Base-by-base conservation (phyloP, 2,888 invertebrate species). In the Eilema depressum region DNA sequence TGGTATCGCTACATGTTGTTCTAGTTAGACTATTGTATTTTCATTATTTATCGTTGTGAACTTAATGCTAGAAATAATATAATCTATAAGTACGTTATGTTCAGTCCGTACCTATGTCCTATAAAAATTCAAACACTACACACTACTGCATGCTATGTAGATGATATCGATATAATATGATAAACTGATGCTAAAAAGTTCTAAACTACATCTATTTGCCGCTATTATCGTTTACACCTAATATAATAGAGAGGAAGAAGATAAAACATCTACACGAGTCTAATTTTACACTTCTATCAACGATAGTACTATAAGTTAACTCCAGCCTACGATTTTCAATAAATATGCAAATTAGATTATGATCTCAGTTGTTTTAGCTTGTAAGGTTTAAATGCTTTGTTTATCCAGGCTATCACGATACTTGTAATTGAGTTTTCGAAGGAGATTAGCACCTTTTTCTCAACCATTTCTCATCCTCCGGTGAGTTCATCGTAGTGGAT, bases 101-200 rank as follows among this genome's bases (percentile, higher is more conserved):
- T 86, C 90, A 90, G 89, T 86, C 86, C 76, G 63, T 81, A 76
- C 87, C 90, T 91, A 92, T 86, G 79, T 74, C 80, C 91, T 93
- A 93, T 86, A 80, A 82, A 91, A 92, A 91, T 91, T 78, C 87
- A 90, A 92, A 91, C 82, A 75, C 92, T 92, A 92, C 83, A 77
- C 84, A 80, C 89, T 91, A 91, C 85, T 85, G 75, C 89, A 90
- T 89, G 86, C 92, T 91, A 90, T 77, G 80, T 86, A 88, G 88
- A 89, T 85, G 85, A 86, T 86, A 85, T 85, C 76, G 73, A 79
- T 79, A 80, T 83, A 79, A 75, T 77, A 77, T 66, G 70, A 82
- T 83, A 80, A 41, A 85, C 81, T 86, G 87, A 87, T 76, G 72
- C 87, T 88, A 88, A 77, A 68, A 77, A 61, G 61, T 67, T 60